Evolutionary conservation across 2,113 vertebrate genomes (phyloP), one percentile per base, ranked within the genome.

Genomic region (Esox niger): DNA sequence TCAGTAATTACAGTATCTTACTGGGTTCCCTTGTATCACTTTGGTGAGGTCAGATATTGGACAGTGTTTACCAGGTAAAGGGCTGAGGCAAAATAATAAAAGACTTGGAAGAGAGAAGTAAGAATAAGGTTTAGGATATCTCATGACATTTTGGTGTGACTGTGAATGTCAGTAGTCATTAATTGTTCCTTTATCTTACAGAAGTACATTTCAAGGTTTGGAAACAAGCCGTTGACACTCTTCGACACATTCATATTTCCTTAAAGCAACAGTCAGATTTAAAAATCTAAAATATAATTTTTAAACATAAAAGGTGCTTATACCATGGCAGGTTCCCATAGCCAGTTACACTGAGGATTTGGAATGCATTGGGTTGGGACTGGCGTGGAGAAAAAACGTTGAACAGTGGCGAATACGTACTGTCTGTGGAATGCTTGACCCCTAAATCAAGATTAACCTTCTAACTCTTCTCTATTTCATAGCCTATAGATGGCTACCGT

Each of bases 401-500:
- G 56, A 62, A 63, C n/a, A 65, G 56, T 67, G 27, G 56, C 25
- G 38, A 31, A 65, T 9, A 5, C 20, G 68, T 21, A 65, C 4
- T 66, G 15, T 31, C 29, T 38, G 43, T 33, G 26, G 25, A 43
- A 43, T 30, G 35, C 69, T 64, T 49, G 13, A 47, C 63, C n/a
- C 35, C 70, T 71, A 47, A n/a, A 71, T 62, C n/a, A 55, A 30
- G n/a, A 26, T 64, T 23, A 55, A 26, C 23, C 31, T 54, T 17
- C 43, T 25, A 33, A 38, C 30, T 64, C n/a, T 17, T 35, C 25
- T 57, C n/a, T 29, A 61, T 60, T 67, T 65, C 52, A 25, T 13
- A 25, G 62, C 58, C 57, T 68, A 33, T 29, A 2, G 7, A 64
- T 73, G 70, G 71, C 46, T 77, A 38, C 69, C 30, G 21, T 61